Conservation (phyloP, 1,140 invertebrate species). For the Drosophila pectinifera region DNA sequence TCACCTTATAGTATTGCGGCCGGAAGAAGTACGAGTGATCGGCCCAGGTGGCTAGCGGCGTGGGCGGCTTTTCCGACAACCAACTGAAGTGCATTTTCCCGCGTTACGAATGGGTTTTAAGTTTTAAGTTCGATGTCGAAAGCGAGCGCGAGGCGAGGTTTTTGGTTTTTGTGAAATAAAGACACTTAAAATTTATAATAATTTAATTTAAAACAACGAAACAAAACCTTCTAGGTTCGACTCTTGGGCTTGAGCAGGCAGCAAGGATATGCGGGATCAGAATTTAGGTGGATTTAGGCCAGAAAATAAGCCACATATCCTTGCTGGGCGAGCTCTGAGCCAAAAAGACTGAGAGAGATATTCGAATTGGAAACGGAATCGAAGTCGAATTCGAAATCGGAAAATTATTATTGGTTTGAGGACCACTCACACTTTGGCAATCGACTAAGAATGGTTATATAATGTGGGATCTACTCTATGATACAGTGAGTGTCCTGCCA, state of each 20-base stretch:
- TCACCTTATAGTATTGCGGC: conserved; percentile 85
- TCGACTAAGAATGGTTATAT: conserved; percentile 48
- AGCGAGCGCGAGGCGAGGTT: conserved; percentile 12
- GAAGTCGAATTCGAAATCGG: conserved; percentile 15
- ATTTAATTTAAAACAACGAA: conserved; percentile 75
- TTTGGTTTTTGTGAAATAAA: conserved; percentile 78
- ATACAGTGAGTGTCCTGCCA: conserved; percentile 32
- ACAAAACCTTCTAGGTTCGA: conserved; percentile 30
- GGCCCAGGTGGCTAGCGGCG: conserved; percentile 84
- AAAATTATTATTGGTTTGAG: conserved; percentile 18
- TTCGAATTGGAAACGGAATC: conserved; percentile 18
- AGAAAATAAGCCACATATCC: conserved; percentile 32
- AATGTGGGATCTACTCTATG: conserved; percentile 27
- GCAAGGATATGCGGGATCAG: conserved; percentile 57
- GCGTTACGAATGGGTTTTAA: conserved; percentile 38
- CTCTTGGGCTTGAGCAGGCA: conserved; percentile 9
- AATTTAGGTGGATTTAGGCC: not conserved
- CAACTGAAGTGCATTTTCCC: conserved; percentile 84
- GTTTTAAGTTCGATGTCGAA: conserved; percentile 1
- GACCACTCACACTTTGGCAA: conserved; percentile 51
- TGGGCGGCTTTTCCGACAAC: conserved; percentile 72
- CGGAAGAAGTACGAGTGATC: conserved; percentile 85
- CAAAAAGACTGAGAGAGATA: conserved; percentile 3
- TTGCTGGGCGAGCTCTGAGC: conserved; percentile 37
- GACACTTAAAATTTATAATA: conserved; percentile 85